phyloP scores from a whole-genome alignment of 2,113 vertebrate genomes.

The Gobius niger region DNA sequence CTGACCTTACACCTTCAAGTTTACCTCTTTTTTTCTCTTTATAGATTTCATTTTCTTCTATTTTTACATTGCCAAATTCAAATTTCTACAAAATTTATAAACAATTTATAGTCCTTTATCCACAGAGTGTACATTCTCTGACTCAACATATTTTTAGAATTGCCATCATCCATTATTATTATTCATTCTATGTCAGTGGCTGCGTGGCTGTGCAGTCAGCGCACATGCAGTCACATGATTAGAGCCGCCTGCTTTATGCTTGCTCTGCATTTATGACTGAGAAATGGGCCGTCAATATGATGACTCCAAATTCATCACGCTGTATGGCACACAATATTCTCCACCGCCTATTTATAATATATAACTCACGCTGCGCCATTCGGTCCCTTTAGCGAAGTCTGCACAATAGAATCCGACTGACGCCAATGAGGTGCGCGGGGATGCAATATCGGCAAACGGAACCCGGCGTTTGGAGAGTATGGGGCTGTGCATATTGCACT shows the following conservation, averaged over 20 bases:
- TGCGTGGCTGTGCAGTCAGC: slow-evolving; percentile 16
- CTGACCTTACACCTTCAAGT: too few relatives aligned
- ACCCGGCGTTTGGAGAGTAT: slow-evolving; percentile 2
- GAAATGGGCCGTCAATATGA: slow-evolving; percentile 38
- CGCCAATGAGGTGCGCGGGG: slow-evolving; percentile 29
- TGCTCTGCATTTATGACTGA: slow-evolving; percentile 26
- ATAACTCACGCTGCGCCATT: slow-evolving; percentile 40
- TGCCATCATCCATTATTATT: too few relatives aligned
- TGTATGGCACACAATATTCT: slow-evolving; percentile 42
- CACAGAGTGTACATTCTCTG: too few relatives aligned
- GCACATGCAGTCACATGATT: slow-evolving; percentile 28
- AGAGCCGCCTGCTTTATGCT: slow-evolving; percentile 32
- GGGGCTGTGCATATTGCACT: slow-evolving; percentile 1
- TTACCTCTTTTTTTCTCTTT: too few relatives aligned
- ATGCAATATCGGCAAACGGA: slow-evolving; percentile 29
- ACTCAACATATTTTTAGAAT: too few relatives aligned
- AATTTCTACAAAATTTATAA: too few relatives aligned
- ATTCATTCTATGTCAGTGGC: not conserved
- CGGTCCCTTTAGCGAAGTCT: not conserved
- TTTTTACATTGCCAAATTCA: too few relatives aligned
- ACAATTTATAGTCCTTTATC: too few relatives aligned
- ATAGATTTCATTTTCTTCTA: too few relatives aligned
- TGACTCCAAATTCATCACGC: slow-evolving; percentile 42
- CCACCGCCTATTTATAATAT: slow-evolving; percentile 47
- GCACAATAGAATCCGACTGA: slow-evolving; percentile 35